A percentile compares a stretch with the other conserved stretches of the same genome.
phyloP scores from a whole-genome alignment of 2,797 vertebrate genomes.

The Darevskia nairensis region DNA sequence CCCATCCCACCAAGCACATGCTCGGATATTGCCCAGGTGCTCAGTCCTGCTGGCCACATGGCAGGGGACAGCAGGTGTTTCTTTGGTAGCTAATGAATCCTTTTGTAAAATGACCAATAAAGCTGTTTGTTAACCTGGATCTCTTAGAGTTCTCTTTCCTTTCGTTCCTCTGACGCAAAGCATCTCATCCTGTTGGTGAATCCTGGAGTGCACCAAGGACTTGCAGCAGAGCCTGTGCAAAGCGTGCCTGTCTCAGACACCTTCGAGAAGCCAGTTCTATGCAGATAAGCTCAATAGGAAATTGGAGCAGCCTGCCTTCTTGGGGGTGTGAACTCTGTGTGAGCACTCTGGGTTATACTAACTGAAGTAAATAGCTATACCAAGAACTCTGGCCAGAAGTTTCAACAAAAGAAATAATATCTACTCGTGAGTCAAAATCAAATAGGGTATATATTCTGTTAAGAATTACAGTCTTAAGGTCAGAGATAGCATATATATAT shows the following conservation, averaged over 20 bases:
- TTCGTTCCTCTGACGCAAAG: neutral
- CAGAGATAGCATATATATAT: too few relatives aligned
- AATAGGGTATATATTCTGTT: too few relatives aligned
- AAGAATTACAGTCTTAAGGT: too few relatives aligned
- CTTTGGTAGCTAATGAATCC: constrained; percentile 27
- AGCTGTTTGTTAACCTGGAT: constrained; percentile 43
- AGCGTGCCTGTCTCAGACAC: neutral
- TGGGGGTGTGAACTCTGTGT: neutral
- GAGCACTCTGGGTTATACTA: neutral
- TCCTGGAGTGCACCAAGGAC: too few relatives aligned
- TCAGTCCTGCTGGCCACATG: neutral
- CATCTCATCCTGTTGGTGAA: neutral
- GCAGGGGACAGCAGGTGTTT: neutral
- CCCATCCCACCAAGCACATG: neutral
- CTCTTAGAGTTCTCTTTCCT: neutral
- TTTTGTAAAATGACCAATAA: constrained; percentile 53
- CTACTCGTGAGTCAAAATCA: too few relatives aligned
- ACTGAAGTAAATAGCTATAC: too few relatives aligned
- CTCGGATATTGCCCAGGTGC: constrained; percentile 1
- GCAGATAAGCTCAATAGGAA: neutral
- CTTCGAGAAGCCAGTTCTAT: neutral
- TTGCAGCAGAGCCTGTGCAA: too few relatives aligned
- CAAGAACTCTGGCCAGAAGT: too few relatives aligned
- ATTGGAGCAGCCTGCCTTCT: neutral
- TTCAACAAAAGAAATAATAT: too few relatives aligned